Evolutionary conservation across 2,113 vertebrate genomes (phyloP), one percentile per base, ranked within the genome.

Genomic region (Prolemur simus): DNA sequence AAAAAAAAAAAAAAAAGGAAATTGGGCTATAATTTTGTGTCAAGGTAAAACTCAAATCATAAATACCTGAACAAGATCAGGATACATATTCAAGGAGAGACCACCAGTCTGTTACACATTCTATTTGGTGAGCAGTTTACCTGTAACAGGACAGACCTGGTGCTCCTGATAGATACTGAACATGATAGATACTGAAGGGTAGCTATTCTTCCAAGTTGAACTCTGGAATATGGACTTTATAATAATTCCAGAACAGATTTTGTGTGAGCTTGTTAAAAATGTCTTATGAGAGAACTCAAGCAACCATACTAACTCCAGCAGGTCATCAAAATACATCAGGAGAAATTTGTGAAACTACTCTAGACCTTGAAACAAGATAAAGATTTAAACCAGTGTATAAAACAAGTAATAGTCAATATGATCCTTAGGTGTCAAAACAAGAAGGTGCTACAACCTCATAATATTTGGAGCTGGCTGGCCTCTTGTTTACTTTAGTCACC

Each of bases 21-120:
- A 96, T 82, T 94, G 60, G n/a, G 32, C 76, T 93, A 68, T 94
- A 84, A 89, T 87, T 95, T 80, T 80, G 12, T 80, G 29, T 85
- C 42, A 84, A 90, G 89, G 54, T 91, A 85, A 89, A 87, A 84
- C 25, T 77, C 60, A 95, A 94, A 80, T 64, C n/a, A 74, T 82
- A 81, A 95, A 69, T 71, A 82, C 17, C 34, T 78, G 27, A 14
- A 68, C 8, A 90, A 76, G 64, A 78, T 94, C 49, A 45, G 63
- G 63, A 83, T 96, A 85, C 18, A 56, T 60, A 92, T 86, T 34
- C 21, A 91, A 93, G 52, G 29, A 95, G 21, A 90, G 54, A 49
- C 18, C 8, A 84, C 54, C 27, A 89, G 18, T 95, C 39, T 74
- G 54, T 49, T 87, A 39, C 64, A 56, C 66, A 92, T 95, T 94